Percentiles rank a stretch among this genome's conserved stretches.
These are phyloP conservation scores for Aphidoletes aphidimyza DNA, from an alignment of 2,888 invertebrate genomes.

Conservation along the genomic window DNA sequence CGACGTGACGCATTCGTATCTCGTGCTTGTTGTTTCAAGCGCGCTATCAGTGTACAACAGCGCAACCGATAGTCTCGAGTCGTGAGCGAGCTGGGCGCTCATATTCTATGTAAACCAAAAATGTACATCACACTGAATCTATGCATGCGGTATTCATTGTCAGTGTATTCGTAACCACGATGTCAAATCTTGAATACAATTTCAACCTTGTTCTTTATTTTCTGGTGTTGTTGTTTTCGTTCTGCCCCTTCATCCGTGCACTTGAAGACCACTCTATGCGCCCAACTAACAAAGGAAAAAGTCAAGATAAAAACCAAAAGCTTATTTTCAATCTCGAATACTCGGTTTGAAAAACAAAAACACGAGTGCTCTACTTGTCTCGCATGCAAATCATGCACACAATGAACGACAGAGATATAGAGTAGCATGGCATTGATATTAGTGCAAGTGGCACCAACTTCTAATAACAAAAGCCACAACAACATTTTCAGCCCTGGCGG, in stretches of 20 bases:
- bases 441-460: slow-evolving; percentile 9
- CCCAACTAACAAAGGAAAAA: background rate
- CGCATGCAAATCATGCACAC: slow-evolving; percentile 27
- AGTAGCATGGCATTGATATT: background rate
- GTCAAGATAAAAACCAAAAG: slow-evolving; percentile 10
- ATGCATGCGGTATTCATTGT: background rate
- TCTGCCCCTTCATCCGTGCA: background rate
- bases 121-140: slow-evolving; percentile 38
- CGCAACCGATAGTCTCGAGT: background rate
- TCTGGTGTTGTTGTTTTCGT: background rate
- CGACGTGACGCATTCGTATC: slow-evolving; percentile 26
- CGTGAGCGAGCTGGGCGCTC: slow-evolving; percentile 4
- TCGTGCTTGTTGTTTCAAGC: slow-evolving; percentile 10
- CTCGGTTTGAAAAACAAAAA: slow-evolving; percentile 25
- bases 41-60: background rate
- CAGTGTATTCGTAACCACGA: background rate
- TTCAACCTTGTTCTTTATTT: background rate
- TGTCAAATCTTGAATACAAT: slow-evolving; percentile 23
- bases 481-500: background rate
- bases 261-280: background rate
- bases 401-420: no score
- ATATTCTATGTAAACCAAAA: slow-evolving; percentile 3
- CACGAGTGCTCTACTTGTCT: slow-evolving; percentile 27
- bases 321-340: slow-evolving; percentile 37
- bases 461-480: background rate